These are phyloP conservation scores for Carabus problematicus DNA, from an alignment of 2,888 invertebrate species.

Conservation along the genomic window DNA sequence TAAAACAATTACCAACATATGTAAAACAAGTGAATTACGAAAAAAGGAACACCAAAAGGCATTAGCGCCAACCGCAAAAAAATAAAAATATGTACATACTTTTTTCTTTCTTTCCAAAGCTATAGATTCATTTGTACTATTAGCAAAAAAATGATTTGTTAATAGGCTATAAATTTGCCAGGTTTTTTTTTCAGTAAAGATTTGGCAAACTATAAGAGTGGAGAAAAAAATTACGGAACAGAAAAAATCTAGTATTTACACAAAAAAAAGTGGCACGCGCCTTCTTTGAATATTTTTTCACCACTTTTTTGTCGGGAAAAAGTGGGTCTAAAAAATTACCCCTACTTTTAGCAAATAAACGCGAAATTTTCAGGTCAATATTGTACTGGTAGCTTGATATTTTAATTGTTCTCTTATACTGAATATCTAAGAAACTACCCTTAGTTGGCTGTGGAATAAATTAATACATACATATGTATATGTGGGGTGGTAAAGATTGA, in stretches of 20 bases:
- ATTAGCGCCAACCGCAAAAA: slow-evolving; percentile 27
- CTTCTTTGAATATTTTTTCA: not conserved
- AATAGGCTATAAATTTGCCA: slow-evolving; percentile 36
- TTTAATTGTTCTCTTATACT: too few species aligned
- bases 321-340: too few species aligned
- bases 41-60: not conserved
- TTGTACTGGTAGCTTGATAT: too few species aligned
- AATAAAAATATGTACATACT: slow-evolving; percentile 6
- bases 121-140: slow-evolving; percentile 23
- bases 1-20: too few species aligned
- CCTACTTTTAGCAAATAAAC: too few species aligned
- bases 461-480: too few species aligned
- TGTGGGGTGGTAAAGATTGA: too few species aligned
- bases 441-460: too few species aligned
- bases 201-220: slow-evolving; percentile 23
- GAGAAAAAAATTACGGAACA: slow-evolving; percentile 16
- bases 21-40: not conserved
- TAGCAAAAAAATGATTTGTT: slow-evolving; percentile 32
- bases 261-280: slow-evolving; percentile 35
- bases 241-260: slow-evolving; percentile 28
- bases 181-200: slow-evolving; percentile 19
- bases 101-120: slow-evolving; percentile 14
- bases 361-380: too few species aligned
- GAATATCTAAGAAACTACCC: too few species aligned
- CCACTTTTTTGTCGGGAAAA: too few species aligned